These are phyloP conservation scores for Lepidurus packardi DNA, from an alignment of 1,140 invertebrate species.

Conservation along the genomic window DNA sequence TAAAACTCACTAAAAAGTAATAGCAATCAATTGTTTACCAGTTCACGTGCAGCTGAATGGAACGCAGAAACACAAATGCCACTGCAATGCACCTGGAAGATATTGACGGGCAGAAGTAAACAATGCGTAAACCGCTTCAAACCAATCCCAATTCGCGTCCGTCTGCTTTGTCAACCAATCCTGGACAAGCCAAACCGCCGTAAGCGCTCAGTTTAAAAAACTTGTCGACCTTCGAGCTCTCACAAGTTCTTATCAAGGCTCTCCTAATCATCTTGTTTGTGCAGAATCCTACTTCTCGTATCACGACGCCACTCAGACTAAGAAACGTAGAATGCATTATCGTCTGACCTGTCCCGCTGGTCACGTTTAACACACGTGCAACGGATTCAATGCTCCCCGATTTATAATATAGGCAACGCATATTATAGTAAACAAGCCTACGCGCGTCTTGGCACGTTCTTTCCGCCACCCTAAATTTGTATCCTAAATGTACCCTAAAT, in stretches of 20 bases:
- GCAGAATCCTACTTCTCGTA: background rate
- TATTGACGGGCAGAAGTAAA: conserved; percentile 10
- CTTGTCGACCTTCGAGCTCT: background rate
- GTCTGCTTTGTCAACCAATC: background rate
- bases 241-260: background rate
- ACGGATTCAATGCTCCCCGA: background rate
- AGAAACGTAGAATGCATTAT: background rate
- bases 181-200: background rate
- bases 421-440: background rate
- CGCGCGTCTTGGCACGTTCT: background rate
- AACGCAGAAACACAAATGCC: background rate
- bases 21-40: background rate
- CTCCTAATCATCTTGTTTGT: background rate
- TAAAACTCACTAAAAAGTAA: background rate
- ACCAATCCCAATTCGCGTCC: background rate
- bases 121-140: background rate
- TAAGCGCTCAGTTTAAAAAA: background rate
- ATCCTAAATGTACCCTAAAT: too few relatives aligned
- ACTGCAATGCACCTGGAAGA: conserved; percentile 7
- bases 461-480: background rate
- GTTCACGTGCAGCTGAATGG: background rate
- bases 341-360: background rate
- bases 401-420: background rate
- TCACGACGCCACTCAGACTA: background rate
- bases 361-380: background rate